These are phyloP conservation scores for Limnephilus auricula DNA, from an alignment of 2,888 invertebrate genomes.

Conservation along the genomic window DNA sequence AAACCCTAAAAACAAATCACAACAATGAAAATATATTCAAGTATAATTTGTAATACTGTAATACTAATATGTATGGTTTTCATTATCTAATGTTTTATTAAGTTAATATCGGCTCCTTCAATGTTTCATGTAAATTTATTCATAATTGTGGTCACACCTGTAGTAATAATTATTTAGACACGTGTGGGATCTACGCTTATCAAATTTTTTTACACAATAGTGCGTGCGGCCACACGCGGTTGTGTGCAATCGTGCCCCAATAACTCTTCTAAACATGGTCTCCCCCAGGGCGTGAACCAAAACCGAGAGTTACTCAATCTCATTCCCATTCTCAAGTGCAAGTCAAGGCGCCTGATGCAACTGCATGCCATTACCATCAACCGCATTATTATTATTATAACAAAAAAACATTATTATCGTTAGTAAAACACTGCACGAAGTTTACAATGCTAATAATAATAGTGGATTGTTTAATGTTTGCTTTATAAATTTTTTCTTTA, in stretches of 20 bases:
- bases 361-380: background rate
- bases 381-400: background rate
- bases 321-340: background rate
- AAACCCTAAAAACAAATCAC: too few relatives aligned
- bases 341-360: slow-evolving; percentile 5
- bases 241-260: background rate
- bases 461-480: background rate
- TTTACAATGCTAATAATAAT: background rate
- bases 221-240: background rate
- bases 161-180: too few relatives aligned
- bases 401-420: background rate
- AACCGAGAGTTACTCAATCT: slow-evolving; percentile 1
- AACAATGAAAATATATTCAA: background rate
- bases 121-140: background rate
- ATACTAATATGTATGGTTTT: background rate
- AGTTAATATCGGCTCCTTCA: background rate
- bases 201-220: background rate
- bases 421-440: background rate
- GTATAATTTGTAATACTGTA: background rate
- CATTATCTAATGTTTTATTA: background rate
- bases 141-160: too few relatives aligned
- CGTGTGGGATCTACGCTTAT: background rate
- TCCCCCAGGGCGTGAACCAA: slow-evolving; percentile 21
- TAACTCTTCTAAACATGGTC: background rate
- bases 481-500: background rate